Evolutionary conservation across 2,888 invertebrate species (phyloP).

Genomic region (Autographa gamma): DNA sequence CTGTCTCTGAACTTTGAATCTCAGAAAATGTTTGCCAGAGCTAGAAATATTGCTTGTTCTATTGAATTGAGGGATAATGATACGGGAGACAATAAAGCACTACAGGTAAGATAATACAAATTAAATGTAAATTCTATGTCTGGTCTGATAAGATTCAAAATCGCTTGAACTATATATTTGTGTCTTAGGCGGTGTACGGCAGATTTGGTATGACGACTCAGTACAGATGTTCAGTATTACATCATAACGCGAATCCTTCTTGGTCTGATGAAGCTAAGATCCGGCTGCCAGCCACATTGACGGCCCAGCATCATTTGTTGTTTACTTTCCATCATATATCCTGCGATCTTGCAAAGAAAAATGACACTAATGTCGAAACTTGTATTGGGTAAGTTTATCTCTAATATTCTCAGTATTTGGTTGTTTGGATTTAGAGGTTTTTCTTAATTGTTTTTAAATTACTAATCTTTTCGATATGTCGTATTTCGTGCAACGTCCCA

Average conservation of each 20-base stretch:
- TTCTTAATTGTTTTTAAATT: not conserved
- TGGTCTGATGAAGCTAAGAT: slow-evolving; percentile 99
- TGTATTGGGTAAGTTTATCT: slow-evolving; percentile 91
- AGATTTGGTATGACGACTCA: slow-evolving; percentile 90
- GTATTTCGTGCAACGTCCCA: no score
- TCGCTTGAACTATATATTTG: not conserved
- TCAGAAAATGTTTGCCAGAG: slow-evolving; percentile 96
- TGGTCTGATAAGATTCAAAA: no score
- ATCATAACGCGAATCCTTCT: slow-evolving; percentile 96
- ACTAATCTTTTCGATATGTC: no score
- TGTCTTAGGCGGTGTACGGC: slow-evolving; percentile 78
- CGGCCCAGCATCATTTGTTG: slow-evolving; percentile 95
- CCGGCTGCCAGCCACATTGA: slow-evolving; percentile 95
- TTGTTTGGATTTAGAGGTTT: not conserved
- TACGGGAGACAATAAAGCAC: slow-evolving; percentile 86
- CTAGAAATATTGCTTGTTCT: slow-evolving; percentile 97
- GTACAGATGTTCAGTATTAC: slow-evolving; percentile 94
- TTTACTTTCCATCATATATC: slow-evolving; percentile 99
- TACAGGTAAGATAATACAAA: slow-evolving; percentile 91
- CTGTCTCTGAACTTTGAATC: slow-evolving; percentile 95
- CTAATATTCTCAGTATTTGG: no score
- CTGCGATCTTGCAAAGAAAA: slow-evolving; percentile 95
- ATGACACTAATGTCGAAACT: slow-evolving; percentile 93
- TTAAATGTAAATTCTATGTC: no score
- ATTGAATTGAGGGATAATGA: slow-evolving; percentile 96